A percentile compares a stretch with the other conserved stretches of the same genome.
Conservation (phyloP, 2,888 invertebrate species). For the Cynaeus angustus region DNA sequence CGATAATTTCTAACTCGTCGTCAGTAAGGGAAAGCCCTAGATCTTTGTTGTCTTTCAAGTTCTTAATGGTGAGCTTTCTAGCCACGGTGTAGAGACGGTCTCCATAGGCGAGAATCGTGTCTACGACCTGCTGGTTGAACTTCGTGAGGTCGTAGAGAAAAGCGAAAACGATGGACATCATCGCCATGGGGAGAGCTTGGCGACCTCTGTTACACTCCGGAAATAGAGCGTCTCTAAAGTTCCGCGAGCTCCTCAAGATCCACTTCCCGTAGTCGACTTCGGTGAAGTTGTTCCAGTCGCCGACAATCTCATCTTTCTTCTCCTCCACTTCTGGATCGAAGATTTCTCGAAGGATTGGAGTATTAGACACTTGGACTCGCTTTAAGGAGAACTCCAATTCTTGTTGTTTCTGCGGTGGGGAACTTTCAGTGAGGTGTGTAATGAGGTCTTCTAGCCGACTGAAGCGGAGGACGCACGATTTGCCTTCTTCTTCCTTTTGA, state of each 20-base stretch:
- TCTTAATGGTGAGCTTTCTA: slow-evolving; percentile 16
- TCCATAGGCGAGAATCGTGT: slow-evolving; percentile 78
- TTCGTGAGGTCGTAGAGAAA: slow-evolving; percentile 74
- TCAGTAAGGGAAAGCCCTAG: slow-evolving; percentile 59
- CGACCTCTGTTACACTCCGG: slow-evolving; percentile 65
- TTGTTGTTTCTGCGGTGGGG: slow-evolving; percentile 61
- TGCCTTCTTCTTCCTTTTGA: slow-evolving; percentile 62
- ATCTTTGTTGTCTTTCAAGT: slow-evolving; percentile 54
- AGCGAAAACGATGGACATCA: slow-evolving; percentile 76
- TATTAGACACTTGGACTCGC: slow-evolving; percentile 61
- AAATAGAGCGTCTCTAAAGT: slow-evolving; percentile 62
- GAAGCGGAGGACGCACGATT: slow-evolving; percentile 66
- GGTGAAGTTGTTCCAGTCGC: slow-evolving; percentile 68
- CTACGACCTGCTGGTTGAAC: slow-evolving; percentile 76
- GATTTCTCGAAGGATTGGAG: slow-evolving; percentile 60
- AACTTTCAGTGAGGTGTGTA: slow-evolving; percentile 65
- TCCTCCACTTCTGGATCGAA: slow-evolving; percentile 59
- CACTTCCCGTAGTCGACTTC: slow-evolving; percentile 68
- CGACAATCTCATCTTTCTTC: slow-evolving; percentile 58
- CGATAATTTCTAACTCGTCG: slow-evolving; percentile 63
- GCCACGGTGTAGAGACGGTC: slow-evolving; percentile 73
- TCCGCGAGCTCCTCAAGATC: slow-evolving; percentile 68
- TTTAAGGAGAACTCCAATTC: slow-evolving; percentile 60
- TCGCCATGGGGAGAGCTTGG: slow-evolving; percentile 75
- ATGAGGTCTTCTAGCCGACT: slow-evolving; percentile 62